Base-by-base conservation (phyloP, 1,140 invertebrate genomes). In the Aricia agestis region DNA sequence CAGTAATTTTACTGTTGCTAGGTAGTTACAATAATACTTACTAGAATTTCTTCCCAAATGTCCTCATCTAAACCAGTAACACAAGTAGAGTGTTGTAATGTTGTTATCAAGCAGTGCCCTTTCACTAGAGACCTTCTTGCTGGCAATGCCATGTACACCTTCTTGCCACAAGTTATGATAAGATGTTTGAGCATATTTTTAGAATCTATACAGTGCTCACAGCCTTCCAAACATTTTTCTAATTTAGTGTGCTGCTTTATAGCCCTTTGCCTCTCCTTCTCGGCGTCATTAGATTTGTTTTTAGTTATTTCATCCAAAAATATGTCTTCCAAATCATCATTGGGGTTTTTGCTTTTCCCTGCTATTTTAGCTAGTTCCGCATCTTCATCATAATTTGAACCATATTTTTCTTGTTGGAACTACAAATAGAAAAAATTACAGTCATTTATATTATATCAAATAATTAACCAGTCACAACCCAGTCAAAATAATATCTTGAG, bases 401-500 rank as follows among this genome's bases (percentile, higher is more conserved):
- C 95, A 84, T 95, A 94, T 92, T 97, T 98, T 91, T 99, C 98
- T 78, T 94, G 93, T 91, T 98, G 94, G 89, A 98, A 98, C 96
- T 97, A 78, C 72, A 94, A 93, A 75, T 72, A 73, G n/a, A 80
- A 83, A 69, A 71, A 66, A 58, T 10, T 63, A 63, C 11, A 2
- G 7, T 59, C 17, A 59, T 59, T 18, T 1, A 25, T 0, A 25
- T 25, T 25, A 25, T 25, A 25, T 25, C 1, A 25, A n/a, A n/a
- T n/a, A n/a, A 25, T 25, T 25, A 2, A 25, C 25, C 25, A 25
- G 25, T 25, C 25, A 25, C 25, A 25, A 2, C 25, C 25, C 25
- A 25, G 25, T 25, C 25, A 25, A 25, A 25, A 25, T 25, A 25
- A 3, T 25, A 3, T 25, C 25, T 25, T 25, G 25, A 25, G 25